phyloP scores from a whole-genome alignment of 2,797 vertebrate species.

The Acridotheres tristis region DNA sequence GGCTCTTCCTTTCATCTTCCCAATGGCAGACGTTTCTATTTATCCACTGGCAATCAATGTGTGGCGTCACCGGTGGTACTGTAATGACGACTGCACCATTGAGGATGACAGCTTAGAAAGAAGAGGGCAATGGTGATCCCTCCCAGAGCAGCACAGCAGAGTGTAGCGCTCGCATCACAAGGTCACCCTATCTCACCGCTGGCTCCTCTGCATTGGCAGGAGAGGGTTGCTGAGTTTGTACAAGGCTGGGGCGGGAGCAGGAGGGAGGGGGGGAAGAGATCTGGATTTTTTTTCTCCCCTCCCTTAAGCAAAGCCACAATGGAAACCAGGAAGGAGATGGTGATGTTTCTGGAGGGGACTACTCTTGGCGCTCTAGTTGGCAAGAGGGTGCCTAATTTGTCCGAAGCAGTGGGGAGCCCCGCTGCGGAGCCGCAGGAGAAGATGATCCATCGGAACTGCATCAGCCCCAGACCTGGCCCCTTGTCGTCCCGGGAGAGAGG shows the following conservation, averaged over 20 bases:
- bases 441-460: conserved; percentile 82
- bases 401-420: conserved; percentile 83
- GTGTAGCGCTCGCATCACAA: conserved; percentile 88
- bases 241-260: conserved; percentile 41
- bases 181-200: conserved; percentile 84
- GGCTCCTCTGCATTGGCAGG: conserved; percentile 62
- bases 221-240: conserved; percentile 45
- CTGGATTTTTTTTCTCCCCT: conserved; percentile 50
- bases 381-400: conserved; percentile 85
- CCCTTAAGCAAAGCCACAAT: conserved; percentile 74
- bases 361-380: conserved; percentile 81
- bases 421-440: conserved; percentile 83
- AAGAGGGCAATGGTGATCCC: conserved; percentile 96
- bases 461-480: conserved; percentile 83
- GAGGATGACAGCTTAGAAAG: conserved; percentile 96
- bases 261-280: conserved; percentile 45
- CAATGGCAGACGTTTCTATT: conserved; percentile 86
- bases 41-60: conserved; percentile 90
- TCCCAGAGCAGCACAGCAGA: conserved; percentile 92
- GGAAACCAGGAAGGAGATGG: conserved; percentile 92
- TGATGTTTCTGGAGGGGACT: conserved; percentile 89
- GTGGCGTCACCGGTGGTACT: conserved; percentile 95
- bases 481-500: conserved; percentile 80
- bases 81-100: conserved; percentile 92
- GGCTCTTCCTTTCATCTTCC: conserved; percentile 80